Evolutionary conservation across 2,888 invertebrate species (phyloP), one percentile per base, ranked within the genome.

Genomic region (Cacoxenus indagator): DNA sequence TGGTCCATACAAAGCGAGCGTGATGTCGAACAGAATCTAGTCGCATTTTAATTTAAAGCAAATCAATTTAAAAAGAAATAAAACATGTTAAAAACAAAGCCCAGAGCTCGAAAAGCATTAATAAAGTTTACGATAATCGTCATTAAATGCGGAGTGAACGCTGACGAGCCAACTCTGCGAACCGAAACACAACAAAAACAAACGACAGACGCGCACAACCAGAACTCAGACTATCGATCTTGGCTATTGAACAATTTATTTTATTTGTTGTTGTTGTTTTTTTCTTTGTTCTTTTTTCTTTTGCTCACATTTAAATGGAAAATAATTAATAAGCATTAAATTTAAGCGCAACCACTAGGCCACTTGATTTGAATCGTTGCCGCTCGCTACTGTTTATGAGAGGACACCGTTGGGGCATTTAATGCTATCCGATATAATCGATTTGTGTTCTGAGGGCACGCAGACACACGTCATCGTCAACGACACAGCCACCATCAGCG

Each of bases 241-340:
- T 51, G 1, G 14, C 37, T 37, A 37, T 51, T 27, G 24, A 57
- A 27, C 55, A 55, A 55, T 55, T 55, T 27, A 55, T 55, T 24
- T 27, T 48, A 4, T 48, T 48, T 26, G 8, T 17, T 55, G 22
- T 55, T 26, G 9, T 55, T 26, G 54, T 6, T 55, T 55, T 55
- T 19, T 24, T 55, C 24, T 55, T 19, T 6, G 48, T 48, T 48
- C 9, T 46, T 46, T 46, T 17, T 46, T 46, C 14, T 46, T 46
- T 46, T 17, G 46, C 17, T n/a, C 46, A 46, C 5, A 11, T 9
- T 46, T 46, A 48, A 48, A 57, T 27, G 4, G 14, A 57, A 57
- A 57, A 57, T 29, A 27, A 57, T 57, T 57, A 57, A 57, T 57
- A 57, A 57, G 29, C 27, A 57, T 57, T 57, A 57, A 57, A 29